Conservation (phyloP, 92 coral and sea anemone species). For the Desmophyllum pertusum region DNA sequence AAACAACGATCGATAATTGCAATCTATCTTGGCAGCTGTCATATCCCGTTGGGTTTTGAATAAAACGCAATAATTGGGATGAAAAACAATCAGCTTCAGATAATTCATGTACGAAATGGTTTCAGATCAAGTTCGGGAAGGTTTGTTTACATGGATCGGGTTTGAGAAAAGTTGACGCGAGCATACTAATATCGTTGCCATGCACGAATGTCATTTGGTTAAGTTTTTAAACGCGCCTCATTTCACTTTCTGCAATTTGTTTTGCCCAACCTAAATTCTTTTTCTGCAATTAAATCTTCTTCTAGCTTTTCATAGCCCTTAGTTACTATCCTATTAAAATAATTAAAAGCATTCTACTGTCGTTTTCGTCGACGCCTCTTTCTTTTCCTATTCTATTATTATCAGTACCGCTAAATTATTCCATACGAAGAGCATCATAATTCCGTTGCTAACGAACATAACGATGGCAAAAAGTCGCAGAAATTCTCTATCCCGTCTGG, state of each 20-base stretch:
- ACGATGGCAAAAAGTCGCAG: background rate
- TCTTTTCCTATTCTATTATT: background rate
- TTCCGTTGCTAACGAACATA: background rate
- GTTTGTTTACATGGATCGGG: background rate
- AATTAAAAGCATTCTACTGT: background rate
- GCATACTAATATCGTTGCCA: background rate
- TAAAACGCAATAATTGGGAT: background rate
- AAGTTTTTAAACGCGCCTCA: too few relatives aligned
- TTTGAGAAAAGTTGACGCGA: background rate
- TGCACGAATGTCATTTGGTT: too few relatives aligned
- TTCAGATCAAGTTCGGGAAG: background rate
- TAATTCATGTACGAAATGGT: background rate
- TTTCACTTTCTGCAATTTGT: background rate
- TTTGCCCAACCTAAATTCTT: background rate
- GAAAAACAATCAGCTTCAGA: background rate
- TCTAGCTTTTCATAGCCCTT: too few relatives aligned
- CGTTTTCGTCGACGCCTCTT: background rate
- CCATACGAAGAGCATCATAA: background rate
- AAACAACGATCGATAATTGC: background rate
- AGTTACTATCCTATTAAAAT: background rate
- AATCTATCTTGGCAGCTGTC: background rate
- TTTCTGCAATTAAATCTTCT: background rate
- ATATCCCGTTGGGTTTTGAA: background rate
- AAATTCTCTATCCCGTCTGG: background rate
- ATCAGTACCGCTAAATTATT: constrained; percentile 5